Evolutionary conservation across 1,140 invertebrate genomes (phyloP), one percentile per base, ranked within the genome.

Genomic region (Drosophila ficusphila): DNA sequence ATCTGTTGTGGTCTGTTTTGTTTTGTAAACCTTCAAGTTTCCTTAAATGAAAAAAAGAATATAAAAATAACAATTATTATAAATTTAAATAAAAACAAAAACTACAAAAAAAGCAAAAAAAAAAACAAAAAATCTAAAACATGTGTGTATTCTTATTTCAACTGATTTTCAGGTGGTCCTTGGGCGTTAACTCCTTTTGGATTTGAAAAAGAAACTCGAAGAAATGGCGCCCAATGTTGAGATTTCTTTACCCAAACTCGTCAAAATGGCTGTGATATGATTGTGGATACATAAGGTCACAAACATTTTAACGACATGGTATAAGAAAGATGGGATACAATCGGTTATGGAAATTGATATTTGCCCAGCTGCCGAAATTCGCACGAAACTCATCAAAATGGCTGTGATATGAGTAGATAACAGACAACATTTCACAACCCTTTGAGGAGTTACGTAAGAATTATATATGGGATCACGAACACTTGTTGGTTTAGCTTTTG

Each of bases 211-310:
- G 11, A 23, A 29, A 21, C 31, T 16, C 14, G 7, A 8, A 4
- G 16, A 57, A 34, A 18, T 56, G 53, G 53, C 54, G 47, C 47
- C 1, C 25, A 25, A 57, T 68, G 82, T 82, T 89, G 82, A 82
- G 53, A 85, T 89, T 90, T 89, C 89, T 90, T 78, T 86, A 75
- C 85, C 86, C 89, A 91, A 91, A 91, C 90, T 91, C 90, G 90
- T 91, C 90, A 91, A 91, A 91, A 91, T 91, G 90, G 90, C 90
- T 91, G 90, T 91, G 90, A 91, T 91, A 91, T 91, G 90, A 89
- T 70, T 72, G 56, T 57, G 58, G 62, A 53, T 48, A 74, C 65
- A 89, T 88, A 90, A 83, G 70, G 76, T 77, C 89, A 90, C 89
- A 89, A 83, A 39, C 81, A 85, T 90, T 90, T 90, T 90, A 76